Evolutionary conservation across 2,888 invertebrate species (phyloP).

Genomic region (Hylaea fasciaria): DNA sequence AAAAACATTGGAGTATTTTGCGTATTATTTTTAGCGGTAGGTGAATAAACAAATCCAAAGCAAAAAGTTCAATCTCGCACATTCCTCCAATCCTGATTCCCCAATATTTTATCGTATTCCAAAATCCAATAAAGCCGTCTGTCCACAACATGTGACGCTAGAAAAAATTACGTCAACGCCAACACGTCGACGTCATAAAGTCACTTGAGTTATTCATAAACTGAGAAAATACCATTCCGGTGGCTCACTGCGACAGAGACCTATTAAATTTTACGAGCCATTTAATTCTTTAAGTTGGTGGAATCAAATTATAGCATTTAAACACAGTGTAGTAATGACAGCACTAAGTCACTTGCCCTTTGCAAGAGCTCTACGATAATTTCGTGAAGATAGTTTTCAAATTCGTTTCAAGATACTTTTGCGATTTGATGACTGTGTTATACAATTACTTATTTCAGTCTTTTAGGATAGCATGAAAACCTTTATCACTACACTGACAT

Average conservation of each 20-base stretch:
- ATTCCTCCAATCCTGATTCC: slow-evolving; percentile 51
- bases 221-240: slow-evolving; percentile 67
- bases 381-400: too few species aligned
- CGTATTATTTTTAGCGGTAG: too few species aligned
- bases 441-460: too few species aligned
- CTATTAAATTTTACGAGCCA: slow-evolving; percentile 83
- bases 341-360: neutral
- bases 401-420: too few species aligned
- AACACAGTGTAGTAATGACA: slow-evolving; percentile 40
- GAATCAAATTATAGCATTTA: slow-evolving; percentile 82
- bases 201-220: slow-evolving; percentile 77
- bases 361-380: neutral
- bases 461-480: too few species aligned
- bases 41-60: slow-evolving; percentile 37
- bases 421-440: too few species aligned
- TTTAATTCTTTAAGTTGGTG: slow-evolving; percentile 81
- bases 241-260: slow-evolving; percentile 62
- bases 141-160: slow-evolving; percentile 79
- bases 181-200: slow-evolving; percentile 76
- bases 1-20: neutral
- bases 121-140: slow-evolving; percentile 80
- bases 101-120: slow-evolving; percentile 53
- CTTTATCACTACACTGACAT: too few species aligned
- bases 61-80: slow-evolving; percentile 43
- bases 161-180: slow-evolving; percentile 57